phyloP scores from a whole-genome alignment of 2,113 vertebrate genomes.

The Laticauda laticaudata region DNA sequence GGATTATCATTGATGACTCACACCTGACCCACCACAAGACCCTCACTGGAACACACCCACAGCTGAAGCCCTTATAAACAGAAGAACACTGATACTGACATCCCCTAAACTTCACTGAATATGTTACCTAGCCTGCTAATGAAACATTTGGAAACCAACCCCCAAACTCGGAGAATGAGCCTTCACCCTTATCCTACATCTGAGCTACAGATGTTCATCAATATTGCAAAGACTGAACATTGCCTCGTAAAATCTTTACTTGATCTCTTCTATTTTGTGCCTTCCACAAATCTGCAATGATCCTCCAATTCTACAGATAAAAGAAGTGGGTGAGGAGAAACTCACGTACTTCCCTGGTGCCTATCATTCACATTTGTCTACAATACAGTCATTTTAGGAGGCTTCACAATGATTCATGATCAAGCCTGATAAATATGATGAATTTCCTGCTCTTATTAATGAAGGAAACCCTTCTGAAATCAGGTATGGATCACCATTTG shows the following conservation, averaged over 20 bases:
- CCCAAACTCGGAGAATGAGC: too few species aligned
- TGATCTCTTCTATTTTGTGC: neutral
- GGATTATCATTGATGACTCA: too few species aligned
- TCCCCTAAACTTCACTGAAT: too few species aligned
- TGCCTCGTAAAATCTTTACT: neutral
- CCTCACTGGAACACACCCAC: too few species aligned
- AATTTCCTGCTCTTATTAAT: neutral
- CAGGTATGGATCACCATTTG: neutral
- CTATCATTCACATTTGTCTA: neutral
- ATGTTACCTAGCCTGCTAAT: too few species aligned
- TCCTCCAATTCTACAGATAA: neutral
- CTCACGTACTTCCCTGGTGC: neutral
- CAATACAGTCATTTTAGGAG: neutral
- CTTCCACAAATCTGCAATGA: neutral
- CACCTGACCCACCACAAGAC: too few species aligned
- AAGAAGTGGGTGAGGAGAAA: neutral
- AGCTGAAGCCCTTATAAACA: too few species aligned
- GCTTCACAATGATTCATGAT: neutral
- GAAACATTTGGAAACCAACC: too few species aligned
- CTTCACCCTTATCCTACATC: too few species aligned
- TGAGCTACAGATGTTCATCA: too few species aligned
- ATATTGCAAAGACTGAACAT: neutral
- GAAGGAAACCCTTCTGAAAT: neutral
- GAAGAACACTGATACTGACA: too few species aligned
- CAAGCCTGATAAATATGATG: neutral